Conservation (phyloP, 2,113 vertebrate genomes). For the Menura novaehollandiae region DNA sequence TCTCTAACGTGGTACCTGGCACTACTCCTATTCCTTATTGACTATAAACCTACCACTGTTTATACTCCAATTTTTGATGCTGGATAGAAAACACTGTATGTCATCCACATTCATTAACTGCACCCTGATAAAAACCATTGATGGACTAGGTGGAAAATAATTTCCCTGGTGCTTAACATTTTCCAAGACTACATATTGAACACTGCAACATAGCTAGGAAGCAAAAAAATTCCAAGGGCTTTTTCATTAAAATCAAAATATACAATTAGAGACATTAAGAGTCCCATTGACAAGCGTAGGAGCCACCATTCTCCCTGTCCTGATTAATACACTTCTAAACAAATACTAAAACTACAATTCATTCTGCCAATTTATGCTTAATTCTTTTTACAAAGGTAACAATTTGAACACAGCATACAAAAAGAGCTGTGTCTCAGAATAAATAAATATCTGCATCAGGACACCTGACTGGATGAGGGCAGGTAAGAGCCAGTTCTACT, state of each 20-base stretch:
- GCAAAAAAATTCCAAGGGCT: neutral
- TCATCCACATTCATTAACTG: neutral
- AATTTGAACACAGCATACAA: neutral
- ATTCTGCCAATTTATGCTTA: neutral
- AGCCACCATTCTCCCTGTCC: neutral
- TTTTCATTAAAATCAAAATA: neutral
- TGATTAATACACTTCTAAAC: neutral
- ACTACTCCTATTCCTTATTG: rapidly evolving
- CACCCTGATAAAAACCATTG: neutral
- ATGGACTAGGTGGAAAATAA: neutral
- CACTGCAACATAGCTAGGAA: neutral
- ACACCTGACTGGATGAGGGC: neutral
- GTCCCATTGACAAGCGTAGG: neutral
- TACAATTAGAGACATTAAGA: neutral
- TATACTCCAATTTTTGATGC: neutral
- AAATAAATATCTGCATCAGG: neutral
- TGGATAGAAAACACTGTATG: neutral
- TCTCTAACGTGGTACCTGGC: neutral
- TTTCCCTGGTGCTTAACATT: neutral
- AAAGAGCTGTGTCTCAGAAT: neutral
- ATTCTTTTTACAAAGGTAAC: neutral
- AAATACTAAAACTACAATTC: neutral
- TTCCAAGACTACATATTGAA: neutral
- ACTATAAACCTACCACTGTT: no score
- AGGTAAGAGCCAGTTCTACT: neutral